Evolutionary conservation across 2,113 vertebrate species (phyloP), one percentile per base, ranked within the genome.

Genomic region (Cebidichthys violaceus): DNA sequence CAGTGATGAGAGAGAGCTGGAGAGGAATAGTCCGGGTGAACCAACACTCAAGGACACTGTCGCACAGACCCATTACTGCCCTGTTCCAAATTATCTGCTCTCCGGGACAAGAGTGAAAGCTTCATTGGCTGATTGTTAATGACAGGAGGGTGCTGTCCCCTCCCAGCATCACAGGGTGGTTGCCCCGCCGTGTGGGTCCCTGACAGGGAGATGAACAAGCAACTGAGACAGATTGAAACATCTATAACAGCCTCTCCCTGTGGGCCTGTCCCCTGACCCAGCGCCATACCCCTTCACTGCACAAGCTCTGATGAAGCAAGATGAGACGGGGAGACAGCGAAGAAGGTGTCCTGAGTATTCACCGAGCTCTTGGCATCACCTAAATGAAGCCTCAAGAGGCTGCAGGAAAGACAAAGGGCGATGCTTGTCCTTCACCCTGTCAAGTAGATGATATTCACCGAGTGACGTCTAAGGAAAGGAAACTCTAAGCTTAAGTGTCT

Each of bases 61-160:
- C 50, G 60, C 65, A 62, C 4, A 50, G 70, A 33, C 50, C 41
- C 47, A 29, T n/a, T 33, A 57, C 73, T 74, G 39, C 43, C 66
- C 72, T 27, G 50, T 54, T 69, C 75, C 59, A 86, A 78, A 90
- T 87, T 9, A 88, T 79, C 61, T 77, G 61, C 68, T 69, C 65
- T 85, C 75, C 71, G 77, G 27, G 74, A 79, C 52, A 68, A 83
- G 70, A 83, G 50, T 87, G 89, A 92, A 91, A 90, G 83, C 83
- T 83, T 39, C 50, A 52, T 70, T 65, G 68, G 77, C 80, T 91
- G 90, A 93, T 90, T 80, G 86, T 86, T 89, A 68, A 82, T 88
- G 91, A 92, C 91, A 92, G 70, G 71, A 35, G 61, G 68, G 39
- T 55, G 75, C 65, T 50, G 59, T 87, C 83, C 55, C 66, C 68